A percentile compares a stretch with the other conserved stretches of the same genome.
These are phyloP conservation scores for Tragulus kanchil DNA, from an alignment of 2,113 vertebrate genomes.

Conservation along the genomic window DNA sequence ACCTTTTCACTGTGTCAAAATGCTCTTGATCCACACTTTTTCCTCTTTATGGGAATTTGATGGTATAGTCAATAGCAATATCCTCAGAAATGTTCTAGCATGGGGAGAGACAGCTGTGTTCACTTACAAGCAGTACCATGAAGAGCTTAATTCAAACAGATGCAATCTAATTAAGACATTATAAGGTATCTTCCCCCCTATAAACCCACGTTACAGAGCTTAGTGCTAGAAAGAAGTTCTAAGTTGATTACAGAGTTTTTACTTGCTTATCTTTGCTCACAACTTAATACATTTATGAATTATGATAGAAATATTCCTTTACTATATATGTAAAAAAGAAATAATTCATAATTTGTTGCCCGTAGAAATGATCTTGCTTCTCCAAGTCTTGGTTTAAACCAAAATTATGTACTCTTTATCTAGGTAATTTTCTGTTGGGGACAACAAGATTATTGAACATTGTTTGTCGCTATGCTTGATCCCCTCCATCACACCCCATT, in stretches of 20 bases:
- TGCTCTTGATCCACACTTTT: background rate
- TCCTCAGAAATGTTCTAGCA: background rate
- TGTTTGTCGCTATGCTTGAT: background rate
- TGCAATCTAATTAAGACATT: constrained; percentile 59
- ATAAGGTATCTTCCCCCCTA: background rate
- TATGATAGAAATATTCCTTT: background rate
- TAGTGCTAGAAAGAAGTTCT: background rate
- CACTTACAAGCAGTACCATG: constrained; percentile 35
- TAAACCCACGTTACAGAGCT: background rate
- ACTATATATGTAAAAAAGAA: background rate
- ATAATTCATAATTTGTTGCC: background rate
- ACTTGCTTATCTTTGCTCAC: background rate
- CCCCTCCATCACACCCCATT: background rate
- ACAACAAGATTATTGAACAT: background rate
- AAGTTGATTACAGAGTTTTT: background rate
- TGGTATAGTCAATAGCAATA: constrained; percentile 8
- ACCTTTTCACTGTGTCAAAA: constrained; percentile 46
- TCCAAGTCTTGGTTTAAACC: background rate
- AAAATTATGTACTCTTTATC: background rate
- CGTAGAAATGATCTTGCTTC: background rate
- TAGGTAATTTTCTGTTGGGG: background rate
- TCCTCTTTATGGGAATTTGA: constrained; percentile 38
- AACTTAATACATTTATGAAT: background rate
- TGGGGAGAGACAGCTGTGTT: constrained; percentile 59
- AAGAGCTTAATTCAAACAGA: constrained; percentile 46